Base-by-base conservation (phyloP, 2,888 invertebrate species). In the Malthinus flaveolus region DNA sequence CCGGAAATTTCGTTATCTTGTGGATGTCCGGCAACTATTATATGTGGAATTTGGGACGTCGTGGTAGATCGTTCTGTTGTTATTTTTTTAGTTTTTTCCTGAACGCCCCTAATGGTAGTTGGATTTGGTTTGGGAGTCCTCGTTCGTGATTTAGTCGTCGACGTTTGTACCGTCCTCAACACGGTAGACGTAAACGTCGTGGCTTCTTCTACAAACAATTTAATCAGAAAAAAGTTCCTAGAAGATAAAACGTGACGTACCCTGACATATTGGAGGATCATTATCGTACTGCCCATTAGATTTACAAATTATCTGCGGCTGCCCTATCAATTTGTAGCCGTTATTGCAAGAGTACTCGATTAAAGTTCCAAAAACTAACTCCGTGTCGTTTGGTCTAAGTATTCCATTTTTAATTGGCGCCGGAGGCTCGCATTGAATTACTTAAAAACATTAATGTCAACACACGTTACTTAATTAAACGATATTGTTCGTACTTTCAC, bases 251-350 rank as follows among this genome's bases (percentile, higher is more conserved):
- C 7, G 32, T 12, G 44, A 34, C 11, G 12, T 51, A 61, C 91
- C 83, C 75, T 81, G 82, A 75, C 95, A 95, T 46, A 81, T 82
- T 0, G 95, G 94, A 45, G 90, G 80, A 0, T 85, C 80, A 50
- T 86, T 85, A 73, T 94, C 92, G 84, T 93, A 95, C 58, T 87
- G 84, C 0, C 95, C 95, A 46, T 84, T 87, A 8, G 88, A 83
- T 50, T 89, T 80, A 68, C 95, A 95, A 15, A 83, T 82, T 32
- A 91, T 81, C 47, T 84, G 80, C 10, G 82, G 81, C 1, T 87
- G 81, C 13, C 95, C 95, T 13, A 83, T 81, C 52, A 95, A 78
- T 59, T 81, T 82, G 75, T 83, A 90, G 0, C 91, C 90, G 10
- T 83, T 79, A 1, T 85, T 83, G 72, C 95, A 95, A 5, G 82